Evolutionary conservation across 2,797 vertebrate genomes (phyloP).

Genomic region (Periparus ater): DNA sequence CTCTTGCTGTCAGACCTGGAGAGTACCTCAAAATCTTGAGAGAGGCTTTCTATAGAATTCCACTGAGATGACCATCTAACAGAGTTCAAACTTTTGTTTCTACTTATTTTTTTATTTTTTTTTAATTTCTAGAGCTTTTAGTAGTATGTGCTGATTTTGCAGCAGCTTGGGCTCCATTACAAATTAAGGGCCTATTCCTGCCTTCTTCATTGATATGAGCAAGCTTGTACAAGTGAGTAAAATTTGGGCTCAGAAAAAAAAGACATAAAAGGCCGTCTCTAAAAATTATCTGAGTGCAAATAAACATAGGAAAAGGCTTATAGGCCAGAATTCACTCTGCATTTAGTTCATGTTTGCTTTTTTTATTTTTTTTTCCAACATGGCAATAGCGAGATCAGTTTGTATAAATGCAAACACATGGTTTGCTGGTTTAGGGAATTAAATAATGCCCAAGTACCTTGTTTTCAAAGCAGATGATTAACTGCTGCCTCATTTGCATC

Average conservation of each 20-base stretch:
- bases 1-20: not conserved
- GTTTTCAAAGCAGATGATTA: conserved; percentile 20
- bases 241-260: not conserved
- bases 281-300: not conserved
- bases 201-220: not conserved
- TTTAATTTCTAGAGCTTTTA: not conserved
- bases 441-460: not conserved
- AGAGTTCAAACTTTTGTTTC: not conserved
- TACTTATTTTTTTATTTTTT: not conserved
- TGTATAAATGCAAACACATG: not conserved
- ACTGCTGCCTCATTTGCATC: not conserved
- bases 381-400: not conserved
- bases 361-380: not conserved
- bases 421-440: not conserved
- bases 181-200: not conserved
- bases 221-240: not conserved
- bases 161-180: not conserved
- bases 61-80: not conserved
- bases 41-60: not conserved
- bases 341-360: not conserved
- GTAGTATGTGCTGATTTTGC: not conserved
- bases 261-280: not conserved
- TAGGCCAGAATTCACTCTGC: not conserved
- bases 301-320: not conserved
- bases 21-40: not conserved